These are phyloP conservation scores for Cacatua alba DNA, from an alignment of 2,113 vertebrate species.

Conservation along the genomic window DNA sequence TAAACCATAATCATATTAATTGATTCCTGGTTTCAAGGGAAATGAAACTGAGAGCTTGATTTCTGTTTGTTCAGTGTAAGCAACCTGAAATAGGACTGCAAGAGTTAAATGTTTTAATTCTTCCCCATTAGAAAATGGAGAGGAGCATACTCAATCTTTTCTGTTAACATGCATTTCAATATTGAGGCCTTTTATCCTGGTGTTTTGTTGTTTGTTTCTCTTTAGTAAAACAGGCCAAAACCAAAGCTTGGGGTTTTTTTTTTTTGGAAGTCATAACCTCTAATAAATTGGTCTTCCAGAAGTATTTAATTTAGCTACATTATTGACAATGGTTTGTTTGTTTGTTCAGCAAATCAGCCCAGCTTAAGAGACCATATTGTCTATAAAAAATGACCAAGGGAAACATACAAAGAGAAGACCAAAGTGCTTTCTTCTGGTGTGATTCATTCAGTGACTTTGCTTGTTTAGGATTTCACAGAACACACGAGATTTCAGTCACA, in stretches of 20 bases:
- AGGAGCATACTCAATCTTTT: background rate
- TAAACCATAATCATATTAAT: background rate
- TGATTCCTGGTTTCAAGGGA: conserved; percentile 36
- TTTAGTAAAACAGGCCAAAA: background rate
- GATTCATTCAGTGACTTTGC: background rate
- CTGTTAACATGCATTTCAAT: background rate
- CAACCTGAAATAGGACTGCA: background rate
- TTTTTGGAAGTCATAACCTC: background rate
- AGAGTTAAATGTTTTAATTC: background rate
- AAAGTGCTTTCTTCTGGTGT: background rate
- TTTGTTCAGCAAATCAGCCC: background rate
- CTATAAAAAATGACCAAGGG: background rate
- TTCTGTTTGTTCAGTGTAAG: background rate
- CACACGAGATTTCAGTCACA: background rate
- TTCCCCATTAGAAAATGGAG: background rate
- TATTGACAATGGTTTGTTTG: background rate
- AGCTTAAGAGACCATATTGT: background rate
- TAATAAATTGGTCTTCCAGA: background rate
- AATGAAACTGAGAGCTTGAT: background rate
- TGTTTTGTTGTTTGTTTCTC: background rate
- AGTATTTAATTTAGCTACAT: background rate
- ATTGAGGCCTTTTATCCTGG: background rate
- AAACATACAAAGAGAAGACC: background rate
- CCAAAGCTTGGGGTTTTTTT: background rate
- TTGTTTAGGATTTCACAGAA: background rate